These are phyloP conservation scores for Heteromormyrus szaboi DNA, from an alignment of 2,797 vertebrate species.

Conservation along the genomic window DNA sequence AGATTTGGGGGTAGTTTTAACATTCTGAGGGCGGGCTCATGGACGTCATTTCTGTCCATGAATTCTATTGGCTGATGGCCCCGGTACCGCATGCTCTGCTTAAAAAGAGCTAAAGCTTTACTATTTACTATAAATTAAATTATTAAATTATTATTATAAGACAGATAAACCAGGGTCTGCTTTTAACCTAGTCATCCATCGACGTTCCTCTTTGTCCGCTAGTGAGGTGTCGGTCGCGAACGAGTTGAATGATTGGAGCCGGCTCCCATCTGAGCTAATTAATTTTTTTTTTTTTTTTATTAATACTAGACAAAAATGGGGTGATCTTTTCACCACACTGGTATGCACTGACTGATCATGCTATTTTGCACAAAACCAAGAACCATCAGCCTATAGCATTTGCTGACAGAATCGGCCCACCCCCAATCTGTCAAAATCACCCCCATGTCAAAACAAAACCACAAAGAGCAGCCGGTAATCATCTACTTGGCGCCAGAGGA, in stretches of 20 bases:
- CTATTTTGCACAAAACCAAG: background rate
- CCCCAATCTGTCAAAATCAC: background rate
- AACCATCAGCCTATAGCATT: background rate
- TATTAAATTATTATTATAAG: background rate
- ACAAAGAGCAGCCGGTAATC: background rate
- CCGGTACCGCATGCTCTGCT: background rate
- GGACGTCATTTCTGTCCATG: background rate
- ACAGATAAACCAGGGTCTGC: background rate
- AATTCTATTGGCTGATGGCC: background rate
- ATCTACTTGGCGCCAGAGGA: background rate
- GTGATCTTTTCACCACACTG: background rate
- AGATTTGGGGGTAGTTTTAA: no score
- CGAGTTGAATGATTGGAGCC: background rate
- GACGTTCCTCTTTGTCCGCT: background rate
- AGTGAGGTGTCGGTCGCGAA: background rate
- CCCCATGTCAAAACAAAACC: background rate
- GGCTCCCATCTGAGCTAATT: background rate
- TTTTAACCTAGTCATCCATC: background rate
- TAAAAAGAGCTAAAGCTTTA: background rate
- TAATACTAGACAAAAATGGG: background rate
- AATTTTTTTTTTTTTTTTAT: background rate
- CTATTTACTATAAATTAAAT: background rate
- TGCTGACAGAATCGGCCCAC: background rate
- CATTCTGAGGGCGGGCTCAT: background rate
- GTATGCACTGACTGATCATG: background rate